These are phyloP conservation scores for Ostrea denselamellosa DNA, from an alignment of 1,140 invertebrate species.

Conservation along the genomic window DNA sequence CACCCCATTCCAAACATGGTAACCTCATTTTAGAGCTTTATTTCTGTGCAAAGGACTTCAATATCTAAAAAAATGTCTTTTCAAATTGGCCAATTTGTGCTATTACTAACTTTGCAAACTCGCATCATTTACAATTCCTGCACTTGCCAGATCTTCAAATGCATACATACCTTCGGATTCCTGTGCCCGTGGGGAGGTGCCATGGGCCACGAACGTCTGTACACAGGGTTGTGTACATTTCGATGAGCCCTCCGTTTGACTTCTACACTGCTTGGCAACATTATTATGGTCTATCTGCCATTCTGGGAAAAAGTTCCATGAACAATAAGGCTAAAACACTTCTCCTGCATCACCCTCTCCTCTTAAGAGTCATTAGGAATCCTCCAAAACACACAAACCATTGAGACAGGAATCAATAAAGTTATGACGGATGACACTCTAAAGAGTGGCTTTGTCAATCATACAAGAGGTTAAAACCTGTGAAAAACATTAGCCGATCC, in stretches of 20 bases:
- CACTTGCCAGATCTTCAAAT: too few relatives aligned
- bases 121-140: too few relatives aligned
- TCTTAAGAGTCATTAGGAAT: background rate
- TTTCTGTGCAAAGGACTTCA: too few relatives aligned
- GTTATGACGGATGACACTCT: background rate
- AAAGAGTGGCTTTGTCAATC: slow-evolving; percentile 13
- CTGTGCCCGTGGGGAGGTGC: slow-evolving; percentile 52
- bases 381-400: background rate
- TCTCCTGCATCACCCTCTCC: slow-evolving; percentile 15
- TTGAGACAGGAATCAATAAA: background rate
- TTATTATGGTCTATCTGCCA: background rate
- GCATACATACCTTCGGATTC: slow-evolving; percentile 59
- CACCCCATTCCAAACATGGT: too few relatives aligned
- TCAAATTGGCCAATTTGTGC: too few relatives aligned
- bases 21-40: too few relatives aligned
- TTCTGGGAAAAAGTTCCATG: background rate
- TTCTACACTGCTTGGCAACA: slow-evolving; percentile 50
- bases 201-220: slow-evolving; percentile 66
- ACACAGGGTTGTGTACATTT: slow-evolving; percentile 55
- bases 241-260: slow-evolving; percentile 61
- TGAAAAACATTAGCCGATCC: background rate
- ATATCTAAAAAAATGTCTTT: too few relatives aligned
- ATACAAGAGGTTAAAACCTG: slow-evolving; percentile 6
- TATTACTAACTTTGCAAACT: too few relatives aligned
- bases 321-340: background rate